phyloP scores from a whole-genome alignment of 2,797 vertebrate genomes.

The Stomatorhinus walkeri region DNA sequence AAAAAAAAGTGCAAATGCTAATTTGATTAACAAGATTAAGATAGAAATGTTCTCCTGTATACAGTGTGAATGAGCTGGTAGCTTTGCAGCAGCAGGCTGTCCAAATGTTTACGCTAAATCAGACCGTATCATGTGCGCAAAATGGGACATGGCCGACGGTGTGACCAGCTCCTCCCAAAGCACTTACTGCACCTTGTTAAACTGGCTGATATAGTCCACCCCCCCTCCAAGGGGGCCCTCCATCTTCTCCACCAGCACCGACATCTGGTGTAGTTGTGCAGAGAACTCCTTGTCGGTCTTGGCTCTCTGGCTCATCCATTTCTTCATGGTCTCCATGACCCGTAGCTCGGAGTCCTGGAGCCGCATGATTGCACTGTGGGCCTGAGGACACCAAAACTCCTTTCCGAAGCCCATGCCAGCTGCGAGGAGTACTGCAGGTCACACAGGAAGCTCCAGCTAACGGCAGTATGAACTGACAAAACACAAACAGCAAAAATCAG shows the following conservation, averaged over 20 bases:
- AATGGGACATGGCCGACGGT: neutral
- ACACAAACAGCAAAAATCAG: neutral
- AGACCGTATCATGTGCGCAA: neutral
- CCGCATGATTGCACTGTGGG: constrained; percentile 71
- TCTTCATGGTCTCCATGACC: constrained; percentile 89
- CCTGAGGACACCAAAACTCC: constrained; percentile 76
- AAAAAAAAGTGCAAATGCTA: neutral
- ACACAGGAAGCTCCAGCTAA: neutral
- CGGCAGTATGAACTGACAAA: neutral
- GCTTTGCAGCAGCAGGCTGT: neutral
- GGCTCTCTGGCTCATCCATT: constrained; percentile 86
- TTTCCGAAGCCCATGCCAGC: constrained; percentile 77
- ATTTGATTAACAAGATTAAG: neutral
- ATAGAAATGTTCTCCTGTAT: neutral
- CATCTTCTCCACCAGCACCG: constrained; percentile 65
- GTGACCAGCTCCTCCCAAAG: neutral
- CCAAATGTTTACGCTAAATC: neutral
- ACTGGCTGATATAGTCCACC: constrained; percentile 62
- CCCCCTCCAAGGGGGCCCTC: constrained; percentile 57
- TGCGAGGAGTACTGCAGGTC: neutral
- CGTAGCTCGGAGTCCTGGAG: constrained; percentile 87
- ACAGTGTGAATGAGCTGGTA: neutral
- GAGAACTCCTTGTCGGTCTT: constrained; percentile 89
- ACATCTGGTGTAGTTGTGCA: constrained; percentile 81
- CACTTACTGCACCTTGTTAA: constrained; percentile 69